Evolutionary conservation across 2,888 invertebrate species (phyloP).

Genomic region (Lissonota sp.): DNA sequence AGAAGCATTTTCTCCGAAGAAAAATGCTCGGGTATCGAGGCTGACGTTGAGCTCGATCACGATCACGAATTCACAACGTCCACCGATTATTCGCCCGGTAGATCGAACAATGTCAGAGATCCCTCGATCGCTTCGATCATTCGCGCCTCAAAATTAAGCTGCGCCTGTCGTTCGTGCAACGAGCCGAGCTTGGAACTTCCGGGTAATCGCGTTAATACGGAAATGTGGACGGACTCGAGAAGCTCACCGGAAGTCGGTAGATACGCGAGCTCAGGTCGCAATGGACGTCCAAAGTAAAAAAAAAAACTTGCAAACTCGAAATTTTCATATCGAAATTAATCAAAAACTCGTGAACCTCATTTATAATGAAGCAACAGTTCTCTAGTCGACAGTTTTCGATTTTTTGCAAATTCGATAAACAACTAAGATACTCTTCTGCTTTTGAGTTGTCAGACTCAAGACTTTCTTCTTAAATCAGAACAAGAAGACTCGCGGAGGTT

Average conservation of each 20-base stretch:
- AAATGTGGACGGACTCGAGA: constrained; percentile 68
- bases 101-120: constrained; percentile 58
- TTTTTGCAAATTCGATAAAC: neutral
- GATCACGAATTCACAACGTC: constrained; percentile 61
- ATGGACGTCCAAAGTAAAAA: constrained; percentile 49
- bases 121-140: constrained; percentile 58
- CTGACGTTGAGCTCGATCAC: constrained; percentile 64
- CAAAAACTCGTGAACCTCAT: neutral
- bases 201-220: constrained; percentile 51
- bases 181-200: constrained; percentile 47
- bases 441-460: too few species aligned
- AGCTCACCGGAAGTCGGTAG: constrained; percentile 66
- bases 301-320: neutral
- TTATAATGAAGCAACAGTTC: neutral
- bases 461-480: constrained; percentile 27
- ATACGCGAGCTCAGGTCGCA: constrained; percentile 49
- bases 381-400: neutral
- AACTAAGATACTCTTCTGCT: neutral
- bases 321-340: too few species aligned
- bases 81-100: constrained; percentile 66
- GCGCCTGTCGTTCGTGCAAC: constrained; percentile 66
- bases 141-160: constrained; percentile 64
- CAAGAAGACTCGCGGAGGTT: constrained; percentile 32
- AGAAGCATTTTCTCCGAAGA: constrained; percentile 59
- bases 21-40: constrained; percentile 63